Evolutionary conservation across 2,888 invertebrate genomes (phyloP).

Genomic region (Morpho deidamia): DNA sequence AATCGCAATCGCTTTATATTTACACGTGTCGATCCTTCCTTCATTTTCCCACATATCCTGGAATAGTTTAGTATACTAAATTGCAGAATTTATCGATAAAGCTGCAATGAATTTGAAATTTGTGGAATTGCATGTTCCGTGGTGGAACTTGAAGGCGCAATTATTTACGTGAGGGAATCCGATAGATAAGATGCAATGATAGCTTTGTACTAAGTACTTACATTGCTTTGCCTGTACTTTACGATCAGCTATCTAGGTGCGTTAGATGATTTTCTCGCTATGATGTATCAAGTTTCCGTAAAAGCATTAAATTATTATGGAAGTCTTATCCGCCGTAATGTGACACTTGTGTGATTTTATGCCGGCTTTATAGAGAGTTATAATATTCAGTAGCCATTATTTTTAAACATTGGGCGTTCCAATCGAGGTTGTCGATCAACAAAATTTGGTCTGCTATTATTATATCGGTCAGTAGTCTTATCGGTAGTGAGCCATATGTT

Average conservation of each 20-base stretch:
- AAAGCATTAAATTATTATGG: constrained; percentile 17
- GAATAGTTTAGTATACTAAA: constrained; percentile 15
- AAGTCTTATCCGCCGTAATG: constrained; percentile 14
- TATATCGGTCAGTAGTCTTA: too few species aligned
- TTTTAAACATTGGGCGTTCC: too few species aligned
- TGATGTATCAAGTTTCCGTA: constrained; percentile 16
- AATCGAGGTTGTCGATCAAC: too few species aligned
- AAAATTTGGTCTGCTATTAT: too few species aligned
- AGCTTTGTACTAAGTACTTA: constrained; percentile 6
- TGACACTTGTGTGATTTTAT: constrained; percentile 17
- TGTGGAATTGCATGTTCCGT: constrained; percentile 16
- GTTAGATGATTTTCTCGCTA: not conserved
- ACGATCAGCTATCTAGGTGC: not conserved
- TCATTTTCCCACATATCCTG: constrained; percentile 6
- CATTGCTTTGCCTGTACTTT: constrained; percentile 4
- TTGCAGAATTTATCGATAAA: constrained; percentile 32
- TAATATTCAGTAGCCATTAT: too few species aligned
- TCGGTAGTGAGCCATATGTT: too few species aligned
- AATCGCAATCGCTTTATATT: constrained; percentile 18
- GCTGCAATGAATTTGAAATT: constrained; percentile 28
- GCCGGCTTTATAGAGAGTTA: constrained; percentile 14
- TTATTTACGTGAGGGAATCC: constrained; percentile 22
- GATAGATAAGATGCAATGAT: constrained; percentile 16
- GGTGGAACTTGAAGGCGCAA: constrained; percentile 14
- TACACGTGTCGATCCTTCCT: constrained; percentile 16